Percentiles rank a stretch among this genome's conserved stretches.
Conservation (phyloP, 2,888 invertebrate genomes). For the Ptilodon capucinus region DNA sequence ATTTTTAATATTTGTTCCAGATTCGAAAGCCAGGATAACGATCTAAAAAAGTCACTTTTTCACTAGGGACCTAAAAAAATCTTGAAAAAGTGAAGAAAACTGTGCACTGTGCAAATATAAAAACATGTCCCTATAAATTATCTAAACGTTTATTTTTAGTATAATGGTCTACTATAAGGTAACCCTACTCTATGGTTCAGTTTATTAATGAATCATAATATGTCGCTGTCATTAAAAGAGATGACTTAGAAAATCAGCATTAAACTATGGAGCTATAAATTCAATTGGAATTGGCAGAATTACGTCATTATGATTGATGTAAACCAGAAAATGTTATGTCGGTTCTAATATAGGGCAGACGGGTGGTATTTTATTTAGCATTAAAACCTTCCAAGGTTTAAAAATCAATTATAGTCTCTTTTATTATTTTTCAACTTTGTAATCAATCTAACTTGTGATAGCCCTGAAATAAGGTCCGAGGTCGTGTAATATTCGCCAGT, state of each 20-base stretch:
- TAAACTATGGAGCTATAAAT: too few species aligned
- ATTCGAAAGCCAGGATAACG: too few species aligned
- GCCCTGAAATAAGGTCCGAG: slow-evolving; percentile 41
- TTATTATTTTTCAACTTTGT: neutral
- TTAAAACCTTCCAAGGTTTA: too few species aligned
- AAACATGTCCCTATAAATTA: too few species aligned
- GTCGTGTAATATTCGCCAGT: slow-evolving; percentile 27
- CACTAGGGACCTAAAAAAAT: too few species aligned
- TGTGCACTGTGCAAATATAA: too few species aligned
- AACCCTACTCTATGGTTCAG: neutral
- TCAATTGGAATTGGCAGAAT: too few species aligned
- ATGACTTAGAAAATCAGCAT: too few species aligned
- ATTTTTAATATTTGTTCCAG: neutral
- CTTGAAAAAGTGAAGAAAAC: neutral
- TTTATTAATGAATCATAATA: neutral
- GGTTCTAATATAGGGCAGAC: neutral
- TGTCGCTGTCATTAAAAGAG: neutral
- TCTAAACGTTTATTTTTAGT: neutral
- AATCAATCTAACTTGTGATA: slow-evolving; percentile 3
- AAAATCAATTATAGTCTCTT: too few species aligned
- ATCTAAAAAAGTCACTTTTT: too few species aligned
- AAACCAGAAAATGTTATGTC: neutral
- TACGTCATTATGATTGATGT: neutral
- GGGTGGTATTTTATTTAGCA: too few species aligned
- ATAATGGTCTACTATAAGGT: too few species aligned